Evolutionary conservation across 2,888 invertebrate species (phyloP).

Genomic region (Stenolophus ochropezus): DNA sequence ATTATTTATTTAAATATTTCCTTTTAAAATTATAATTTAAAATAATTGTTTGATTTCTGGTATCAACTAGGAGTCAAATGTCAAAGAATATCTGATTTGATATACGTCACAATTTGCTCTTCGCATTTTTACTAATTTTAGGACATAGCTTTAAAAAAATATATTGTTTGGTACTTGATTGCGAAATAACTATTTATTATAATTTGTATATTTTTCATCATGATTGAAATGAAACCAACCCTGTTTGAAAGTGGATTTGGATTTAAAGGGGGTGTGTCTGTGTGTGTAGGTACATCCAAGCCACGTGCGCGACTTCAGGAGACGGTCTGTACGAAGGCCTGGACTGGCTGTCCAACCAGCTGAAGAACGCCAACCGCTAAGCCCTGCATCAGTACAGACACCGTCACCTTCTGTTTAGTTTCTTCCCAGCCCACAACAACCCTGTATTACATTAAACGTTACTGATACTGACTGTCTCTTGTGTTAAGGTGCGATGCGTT

Average conservation of each 20-base stretch:
- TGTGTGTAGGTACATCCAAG: constrained; percentile 84
- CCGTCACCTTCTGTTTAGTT: constrained; percentile 8
- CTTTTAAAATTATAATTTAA: too few relatives aligned
- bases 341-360: constrained; percentile 99
- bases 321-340: constrained; percentile 99
- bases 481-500: constrained; percentile 37
- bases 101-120: too few relatives aligned
- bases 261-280: not conserved
- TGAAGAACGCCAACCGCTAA: constrained; percentile 99
- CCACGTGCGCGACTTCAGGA: constrained; percentile 98
- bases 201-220: too few relatives aligned
- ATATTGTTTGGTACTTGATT: too few relatives aligned
- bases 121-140: too few relatives aligned
- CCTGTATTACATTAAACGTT: not conserved
- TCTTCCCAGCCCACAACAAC: not conserved
- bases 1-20: too few relatives aligned
- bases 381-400: not conserved
- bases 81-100: too few relatives aligned
- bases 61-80: too few relatives aligned
- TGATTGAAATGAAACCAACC: too few relatives aligned
- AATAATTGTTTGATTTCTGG: too few relatives aligned
- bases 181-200: too few relatives aligned
- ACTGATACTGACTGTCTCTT: constrained; percentile 47
- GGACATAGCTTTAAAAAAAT: too few relatives aligned
- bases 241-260: not conserved